Conservation (phyloP, 2,888 invertebrate genomes). For the Tortricodes alternella region DNA sequence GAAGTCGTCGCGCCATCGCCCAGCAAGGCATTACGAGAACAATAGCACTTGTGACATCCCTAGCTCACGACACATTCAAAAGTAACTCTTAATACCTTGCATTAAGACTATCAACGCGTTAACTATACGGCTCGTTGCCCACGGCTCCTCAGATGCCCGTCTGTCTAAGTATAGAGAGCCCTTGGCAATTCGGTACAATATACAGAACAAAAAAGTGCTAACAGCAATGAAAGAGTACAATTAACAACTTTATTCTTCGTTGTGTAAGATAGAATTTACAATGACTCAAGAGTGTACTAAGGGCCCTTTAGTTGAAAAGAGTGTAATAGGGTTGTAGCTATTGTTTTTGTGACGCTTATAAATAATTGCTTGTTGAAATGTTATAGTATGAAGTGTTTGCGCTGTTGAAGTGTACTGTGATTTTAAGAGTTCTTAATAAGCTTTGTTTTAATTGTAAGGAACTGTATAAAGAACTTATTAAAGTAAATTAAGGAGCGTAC, state of each 20-base stretch:
- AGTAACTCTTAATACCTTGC: not conserved
- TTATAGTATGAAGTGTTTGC: conserved; percentile 25
- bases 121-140: not conserved
- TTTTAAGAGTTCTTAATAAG: conserved; percentile 10
- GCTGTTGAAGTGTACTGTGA: conserved; percentile 29
- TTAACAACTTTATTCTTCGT: not conserved
- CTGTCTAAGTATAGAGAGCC: conserved; percentile 12
- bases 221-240: not conserved
- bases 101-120: not conserved
- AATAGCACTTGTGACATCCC: conserved; percentile 47
- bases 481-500: no score
- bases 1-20: conserved; percentile 56
- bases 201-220: not conserved
- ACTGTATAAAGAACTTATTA: not conserved
- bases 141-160: conserved; percentile 6
- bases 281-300: not conserved
- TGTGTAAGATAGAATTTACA: not conserved
- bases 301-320: not conserved
- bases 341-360: conserved; percentile 26
- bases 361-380: conserved; percentile 36
- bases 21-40: conserved; percentile 46
- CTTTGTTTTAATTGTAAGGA: conserved; percentile 13
- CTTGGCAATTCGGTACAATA: conserved; percentile 10
- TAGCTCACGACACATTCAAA: not conserved
- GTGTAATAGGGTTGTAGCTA: conserved; percentile 22